Conservation (phyloP, 1,140 invertebrate genomes). For the honey bee (Apis mellifera) region DNA sequence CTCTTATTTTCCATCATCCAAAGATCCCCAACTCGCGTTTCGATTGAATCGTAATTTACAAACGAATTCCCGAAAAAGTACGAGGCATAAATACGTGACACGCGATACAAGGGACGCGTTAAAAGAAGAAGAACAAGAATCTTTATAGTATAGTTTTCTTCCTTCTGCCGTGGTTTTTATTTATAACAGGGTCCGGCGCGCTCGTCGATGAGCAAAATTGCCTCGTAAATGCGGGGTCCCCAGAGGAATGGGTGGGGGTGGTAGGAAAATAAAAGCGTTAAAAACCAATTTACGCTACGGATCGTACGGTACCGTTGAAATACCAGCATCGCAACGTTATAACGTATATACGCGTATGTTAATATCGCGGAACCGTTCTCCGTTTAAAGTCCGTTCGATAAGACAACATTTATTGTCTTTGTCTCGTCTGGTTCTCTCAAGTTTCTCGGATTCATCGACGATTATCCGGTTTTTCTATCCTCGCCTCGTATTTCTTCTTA, state of each 20-base stretch:
- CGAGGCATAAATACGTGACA: conserved; percentile 50
- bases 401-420: conserved; percentile 7
- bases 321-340: background rate
- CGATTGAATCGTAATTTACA: conserved; percentile 35
- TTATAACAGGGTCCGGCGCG: conserved; percentile 28
- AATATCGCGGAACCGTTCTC: conserved; percentile 32
- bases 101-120: conserved; percentile 10
- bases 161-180: conserved; percentile 56
- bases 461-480: background rate
- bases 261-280: conserved; percentile 44
- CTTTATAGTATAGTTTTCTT: conserved; percentile 58
- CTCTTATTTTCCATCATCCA: background rate
- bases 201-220: conserved; percentile 51
- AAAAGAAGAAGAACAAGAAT: conserved; percentile 48
- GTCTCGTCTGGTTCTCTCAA: background rate
- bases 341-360: background rate
- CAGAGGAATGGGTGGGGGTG: background rate
- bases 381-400: conserved; percentile 36
- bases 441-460: conserved; percentile 4
- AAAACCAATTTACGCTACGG: conserved; percentile 52
- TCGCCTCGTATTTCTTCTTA: background rate
- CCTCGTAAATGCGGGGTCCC: conserved; percentile 34
- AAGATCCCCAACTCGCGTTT: background rate
- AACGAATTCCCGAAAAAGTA: conserved; percentile 27
- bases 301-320: conserved; percentile 37